Conservation (phyloP, 1,140 invertebrate species). For the Apis dorsata region DNA sequence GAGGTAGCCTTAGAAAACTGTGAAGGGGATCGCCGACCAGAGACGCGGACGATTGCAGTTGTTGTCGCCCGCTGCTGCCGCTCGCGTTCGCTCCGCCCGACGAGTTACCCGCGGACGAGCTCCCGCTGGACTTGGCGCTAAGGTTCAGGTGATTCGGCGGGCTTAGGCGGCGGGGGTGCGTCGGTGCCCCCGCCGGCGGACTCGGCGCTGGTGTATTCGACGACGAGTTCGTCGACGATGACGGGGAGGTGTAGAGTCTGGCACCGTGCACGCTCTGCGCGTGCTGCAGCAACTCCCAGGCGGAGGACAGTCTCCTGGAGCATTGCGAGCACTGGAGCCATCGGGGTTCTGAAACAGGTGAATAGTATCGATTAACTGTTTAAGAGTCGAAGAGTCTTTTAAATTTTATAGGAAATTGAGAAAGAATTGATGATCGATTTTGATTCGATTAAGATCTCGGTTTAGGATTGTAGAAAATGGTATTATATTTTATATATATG, state of each 20-base stretch:
- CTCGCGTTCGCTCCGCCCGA: conserved; percentile 73
- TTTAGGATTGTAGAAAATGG: no score
- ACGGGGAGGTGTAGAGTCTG: conserved; percentile 91
- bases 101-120: conserved; percentile 75
- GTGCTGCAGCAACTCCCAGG: conserved; percentile 96
- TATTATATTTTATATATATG: no score
- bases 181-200: conserved; percentile 76
- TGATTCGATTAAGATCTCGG: no score
- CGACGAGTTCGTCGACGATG: conserved; percentile 76
- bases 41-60: conserved; percentile 78
- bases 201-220: conserved; percentile 77
- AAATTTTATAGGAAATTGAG: no score
- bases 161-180: conserved; percentile 75
- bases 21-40: conserved; percentile 82
- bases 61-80: conserved; percentile 74
- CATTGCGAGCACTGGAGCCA: conserved; percentile 97
- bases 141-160: conserved; percentile 78
- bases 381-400: neutral
- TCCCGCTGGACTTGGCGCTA: conserved; percentile 76
- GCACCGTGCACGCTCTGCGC: conserved; percentile 96
- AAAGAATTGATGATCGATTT: no score
- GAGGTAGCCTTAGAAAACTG: conserved; percentile 77
- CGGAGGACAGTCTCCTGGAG: conserved; percentile 92
- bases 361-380: neutral
- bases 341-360: conserved; percentile 93